phyloP scores from a whole-genome alignment of 2,113 vertebrate genomes.

The Naja naja region DNA sequence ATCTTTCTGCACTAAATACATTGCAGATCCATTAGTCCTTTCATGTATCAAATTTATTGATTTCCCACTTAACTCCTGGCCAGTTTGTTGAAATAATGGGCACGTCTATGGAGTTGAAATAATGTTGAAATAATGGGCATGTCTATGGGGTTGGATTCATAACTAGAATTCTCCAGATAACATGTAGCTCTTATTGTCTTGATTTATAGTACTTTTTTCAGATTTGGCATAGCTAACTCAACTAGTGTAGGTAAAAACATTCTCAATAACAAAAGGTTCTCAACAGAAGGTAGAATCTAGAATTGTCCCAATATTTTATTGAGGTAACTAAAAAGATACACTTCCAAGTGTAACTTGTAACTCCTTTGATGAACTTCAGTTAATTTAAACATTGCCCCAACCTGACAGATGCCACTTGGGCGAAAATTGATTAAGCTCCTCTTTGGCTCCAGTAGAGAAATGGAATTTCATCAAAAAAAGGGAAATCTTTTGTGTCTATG shows the following conservation, averaged over 20 bases:
- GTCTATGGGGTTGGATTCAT: background rate
- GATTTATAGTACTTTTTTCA: background rate
- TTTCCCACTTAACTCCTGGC: too few species aligned
- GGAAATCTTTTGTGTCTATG: background rate
- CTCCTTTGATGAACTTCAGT: background rate
- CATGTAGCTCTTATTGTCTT: background rate
- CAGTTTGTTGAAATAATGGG: too few species aligned
- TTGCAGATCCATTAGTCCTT: too few species aligned
- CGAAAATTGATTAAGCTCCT: background rate
- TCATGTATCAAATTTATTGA: too few species aligned
- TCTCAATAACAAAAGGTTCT: background rate
- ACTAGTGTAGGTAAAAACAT: background rate
- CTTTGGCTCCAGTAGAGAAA: background rate
- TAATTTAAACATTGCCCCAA: background rate
- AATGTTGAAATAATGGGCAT: too few species aligned
- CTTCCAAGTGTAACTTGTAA: background rate
- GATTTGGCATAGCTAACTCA: background rate
- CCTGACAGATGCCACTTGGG: background rate
- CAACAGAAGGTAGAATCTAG: background rate
- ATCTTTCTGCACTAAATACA: too few species aligned
- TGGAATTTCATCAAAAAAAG: background rate
- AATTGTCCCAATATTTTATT: background rate
- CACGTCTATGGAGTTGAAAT: too few species aligned
- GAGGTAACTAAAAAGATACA: background rate
- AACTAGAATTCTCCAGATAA: background rate